Evolutionary conservation across 23 tunicate genomes (phyloP).

Genomic region (Ascidia mentula): DNA sequence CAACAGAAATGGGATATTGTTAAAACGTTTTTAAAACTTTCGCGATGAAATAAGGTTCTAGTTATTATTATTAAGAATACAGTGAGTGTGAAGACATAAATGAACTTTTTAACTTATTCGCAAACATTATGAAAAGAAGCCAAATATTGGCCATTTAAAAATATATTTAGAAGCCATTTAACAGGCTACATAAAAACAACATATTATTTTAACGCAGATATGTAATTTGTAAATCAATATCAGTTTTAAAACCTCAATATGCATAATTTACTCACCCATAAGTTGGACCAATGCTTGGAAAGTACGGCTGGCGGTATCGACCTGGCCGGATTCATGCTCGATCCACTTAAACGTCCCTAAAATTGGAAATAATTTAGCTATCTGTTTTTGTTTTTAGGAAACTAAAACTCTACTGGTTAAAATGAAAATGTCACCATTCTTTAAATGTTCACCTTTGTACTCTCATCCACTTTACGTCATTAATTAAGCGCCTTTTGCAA

Average conservation of each 20-base stretch:
- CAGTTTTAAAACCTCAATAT: too few species aligned
- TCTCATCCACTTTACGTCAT: too few species aligned
- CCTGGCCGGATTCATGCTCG: constrained; percentile 75
- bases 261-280: constrained; percentile 79
- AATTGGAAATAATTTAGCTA: neutral
- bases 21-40: too few species aligned
- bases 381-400: neutral
- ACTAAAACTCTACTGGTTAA: neutral
- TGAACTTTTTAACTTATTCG: too few species aligned
- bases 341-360: constrained; percentile 61
- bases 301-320: constrained; percentile 49
- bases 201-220: neutral
- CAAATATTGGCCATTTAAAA: too few species aligned
- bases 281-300: constrained; percentile 12
- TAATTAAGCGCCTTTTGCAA: neutral
- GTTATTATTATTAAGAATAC: too few species aligned
- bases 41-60: too few species aligned
- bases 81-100: too few species aligned
- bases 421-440: neutral
- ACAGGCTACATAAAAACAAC: neutral
- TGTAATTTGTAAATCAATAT: too few species aligned
- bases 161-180: neutral
- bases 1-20: neutral
- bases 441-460: too few species aligned
- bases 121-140: too few species aligned